Base-by-base conservation (phyloP, 2,888 invertebrate genomes). In the Apodemia duryi region DNA sequence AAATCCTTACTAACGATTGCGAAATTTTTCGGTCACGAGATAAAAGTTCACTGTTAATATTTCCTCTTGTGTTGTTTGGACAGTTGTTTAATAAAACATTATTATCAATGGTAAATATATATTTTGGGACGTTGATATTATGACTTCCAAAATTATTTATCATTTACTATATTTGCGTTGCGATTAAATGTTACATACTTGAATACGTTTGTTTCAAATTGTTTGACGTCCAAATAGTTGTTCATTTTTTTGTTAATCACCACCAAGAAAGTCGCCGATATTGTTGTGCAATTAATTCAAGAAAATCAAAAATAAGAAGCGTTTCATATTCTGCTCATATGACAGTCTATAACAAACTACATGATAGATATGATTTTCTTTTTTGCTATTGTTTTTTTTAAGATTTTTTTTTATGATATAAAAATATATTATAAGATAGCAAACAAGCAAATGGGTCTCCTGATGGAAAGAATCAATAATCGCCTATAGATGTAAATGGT, bases 71-170 rank as follows among this genome's bases (percentile, higher is more conserved):
- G 32, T 35, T 35, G 57, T 57, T 57, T 57, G 32, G 35, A 57
- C 57, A 57, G 52, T 35, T 57, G 32, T 32, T 54, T 54, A 54
- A 54, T 6, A 32, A 57, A 32, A 57, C 57, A 57, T 57, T 13
- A 57, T 57, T 57, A 57, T 57, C 57, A 57, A 57, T 32, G 35
- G 57, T 57, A 57, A 57, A 57, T 57, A 57, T 29, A 57, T 35
- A 57, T 57, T 57, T 6, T 57, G 13, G 11, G 13, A 57, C 13
- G 6, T n/a, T 35, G 35, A 57, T 57, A 32, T 21, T 21, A 21
- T 57, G 57, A 57, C 57, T 32, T 13, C n/a, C 10, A 32, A 32
- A 54, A 54, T 28, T 54, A 54, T 29, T 32, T 54, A 54, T 29
- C 29, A 32, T 54, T 11, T 54, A 28, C 29, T 21, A 28, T 54